A percentile compares a stretch with the other conserved stretches of the same genome.
Conservation (phyloP, 2,113 vertebrate genomes). For the Ctenodactylus gundi region DNA sequence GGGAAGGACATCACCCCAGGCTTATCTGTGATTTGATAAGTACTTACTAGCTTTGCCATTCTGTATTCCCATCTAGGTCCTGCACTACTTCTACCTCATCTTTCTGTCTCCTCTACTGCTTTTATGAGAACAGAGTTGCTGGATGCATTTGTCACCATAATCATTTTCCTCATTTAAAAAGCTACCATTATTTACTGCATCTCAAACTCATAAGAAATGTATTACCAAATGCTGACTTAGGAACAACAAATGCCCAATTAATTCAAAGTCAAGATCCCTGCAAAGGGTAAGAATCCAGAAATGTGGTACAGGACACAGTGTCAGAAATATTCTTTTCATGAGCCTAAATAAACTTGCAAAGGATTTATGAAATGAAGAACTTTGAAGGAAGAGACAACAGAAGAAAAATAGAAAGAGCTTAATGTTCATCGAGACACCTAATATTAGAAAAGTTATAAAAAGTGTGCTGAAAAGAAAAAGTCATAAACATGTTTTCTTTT, state of each 20-base stretch:
- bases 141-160: neutral
- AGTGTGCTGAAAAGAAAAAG: constrained; percentile 11
- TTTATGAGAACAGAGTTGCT: neutral
- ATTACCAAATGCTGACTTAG: neutral
- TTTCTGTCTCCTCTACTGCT: neutral
- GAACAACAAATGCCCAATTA: neutral
- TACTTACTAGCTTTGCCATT: neutral
- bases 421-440: neutral
- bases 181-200: neutral
- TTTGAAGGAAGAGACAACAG: neutral
- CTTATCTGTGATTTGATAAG: neutral
- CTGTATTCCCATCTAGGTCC: neutral
- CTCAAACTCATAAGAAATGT: neutral
- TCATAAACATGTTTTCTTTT: neutral
- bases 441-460: constrained; percentile 9
- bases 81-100: neutral
- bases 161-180: neutral
- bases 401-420: neutral
- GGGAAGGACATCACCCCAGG: neutral
- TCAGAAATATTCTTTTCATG: neutral
- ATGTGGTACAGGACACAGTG: too few species aligned
- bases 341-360: neutral
- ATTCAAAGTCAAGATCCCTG: neutral
- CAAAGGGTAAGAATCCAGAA: constrained; percentile 1
- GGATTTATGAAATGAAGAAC: neutral